Base-by-base conservation (phyloP, 2,888 invertebrate genomes). In the Trichopoda pennipes region DNA sequence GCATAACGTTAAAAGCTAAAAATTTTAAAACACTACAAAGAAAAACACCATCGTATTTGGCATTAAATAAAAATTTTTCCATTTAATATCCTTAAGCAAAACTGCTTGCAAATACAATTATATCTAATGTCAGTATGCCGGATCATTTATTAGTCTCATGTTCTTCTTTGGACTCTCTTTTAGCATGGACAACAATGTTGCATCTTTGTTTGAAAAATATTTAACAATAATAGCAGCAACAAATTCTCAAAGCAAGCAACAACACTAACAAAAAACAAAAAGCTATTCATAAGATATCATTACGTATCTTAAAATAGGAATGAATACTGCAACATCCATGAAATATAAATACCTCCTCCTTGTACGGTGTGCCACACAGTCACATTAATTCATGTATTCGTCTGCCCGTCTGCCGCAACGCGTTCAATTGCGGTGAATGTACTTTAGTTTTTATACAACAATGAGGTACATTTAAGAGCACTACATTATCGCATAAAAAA, bases 271-370 rank as follows among this genome's bases (percentile, higher is more conserved):
- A 53, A 60, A 28, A 28, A n/a, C n/a, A n/a, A n/a, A n/a, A n/a
- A 66, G 28, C 75, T 63, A 80, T 81, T 77, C 49, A 68, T 74
- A 70, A 64, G 69, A 82, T 82, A 82, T 82, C 82, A 72, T 79
- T 79, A 75, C 66, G 72, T 68, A 70, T 82, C 58, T 79, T 64
- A 64, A 77, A 79, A 82, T 75, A 68, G 55, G 17, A 79, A 44
- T 60, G 60, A 60, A 63, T 51, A 35, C 60, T 53, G 17, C 49
- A 49, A 47, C 23, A 55, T 17, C 28, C 55, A 68, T 28, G 68
- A 61, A 53, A 73, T 72, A 44, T 19, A 56, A 14, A 23, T 35
- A 60, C 55, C 63, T 58, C 75, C 75, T 58, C 49, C 66, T 51
- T 44, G 58, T 75, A 49, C 32, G 61, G 32, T 63, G 38, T 28